Percentiles rank a stretch among this genome's conserved stretches.
phyloP scores from a whole-genome alignment of 2,888 invertebrate genomes.

The Galeopsomyia nigrocyanea region DNA sequence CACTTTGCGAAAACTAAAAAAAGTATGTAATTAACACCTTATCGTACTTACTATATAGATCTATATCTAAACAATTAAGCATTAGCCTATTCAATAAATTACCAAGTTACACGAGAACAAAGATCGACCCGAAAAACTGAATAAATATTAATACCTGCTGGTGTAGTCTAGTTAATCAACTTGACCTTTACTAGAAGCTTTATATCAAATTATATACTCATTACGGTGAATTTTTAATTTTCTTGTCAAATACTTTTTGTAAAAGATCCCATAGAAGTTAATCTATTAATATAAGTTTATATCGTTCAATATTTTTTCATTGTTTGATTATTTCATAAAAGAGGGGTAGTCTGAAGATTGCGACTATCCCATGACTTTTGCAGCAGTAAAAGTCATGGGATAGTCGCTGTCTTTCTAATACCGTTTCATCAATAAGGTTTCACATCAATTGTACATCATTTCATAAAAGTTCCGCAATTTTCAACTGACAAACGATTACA shows the following conservation, averaged over 20 bases:
- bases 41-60: slow-evolving; percentile 40
- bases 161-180: not conserved
- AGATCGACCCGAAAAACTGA: slow-evolving; percentile 10
- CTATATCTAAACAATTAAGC: slow-evolving; percentile 41
- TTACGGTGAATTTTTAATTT: not conserved
- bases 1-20: slow-evolving; percentile 32
- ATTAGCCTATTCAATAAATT: slow-evolving; percentile 39
- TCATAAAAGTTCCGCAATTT: no score
- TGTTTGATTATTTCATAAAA: slow-evolving; percentile 34
- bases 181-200: not conserved
- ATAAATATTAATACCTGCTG: not conserved
- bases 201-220: no score
- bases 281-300: not conserved
- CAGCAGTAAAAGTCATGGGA: slow-evolving; percentile 50
- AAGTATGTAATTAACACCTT: slow-evolving; percentile 40
- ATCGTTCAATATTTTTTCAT: slow-evolving; percentile 30
- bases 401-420: slow-evolving; percentile 49
- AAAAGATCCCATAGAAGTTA: not conserved
- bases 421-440: not conserved
- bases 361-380: slow-evolving; percentile 54
- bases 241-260: not conserved
- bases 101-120: slow-evolving; percentile 43
- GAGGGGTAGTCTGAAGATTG: slow-evolving; percentile 30
- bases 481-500: not conserved
- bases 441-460: slow-evolving; percentile 5